phyloP scores from a whole-genome alignment of 2,797 vertebrate genomes.

The Ctenopoma kingsleyae region DNA sequence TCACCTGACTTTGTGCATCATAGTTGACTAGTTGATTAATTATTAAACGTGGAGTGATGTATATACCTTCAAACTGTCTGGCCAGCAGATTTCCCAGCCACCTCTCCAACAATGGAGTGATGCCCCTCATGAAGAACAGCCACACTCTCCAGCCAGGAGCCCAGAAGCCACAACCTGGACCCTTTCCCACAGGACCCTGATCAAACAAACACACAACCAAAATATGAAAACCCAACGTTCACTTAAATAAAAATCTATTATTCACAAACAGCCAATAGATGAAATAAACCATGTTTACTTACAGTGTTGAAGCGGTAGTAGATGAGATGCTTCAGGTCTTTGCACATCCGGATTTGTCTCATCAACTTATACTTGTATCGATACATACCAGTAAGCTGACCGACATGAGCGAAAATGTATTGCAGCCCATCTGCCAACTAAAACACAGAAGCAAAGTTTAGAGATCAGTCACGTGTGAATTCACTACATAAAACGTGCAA shows the following conservation, averaged over 20 bases:
- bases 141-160: constrained; percentile 98
- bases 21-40: neutral
- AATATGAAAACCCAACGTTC: neutral
- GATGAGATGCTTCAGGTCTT: constrained; percentile 99
- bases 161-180: constrained; percentile 99
- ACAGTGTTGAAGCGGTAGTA: constrained; percentile 99
- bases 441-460: constrained; percentile 11
- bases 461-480: neutral
- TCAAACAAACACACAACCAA: constrained; percentile 21
- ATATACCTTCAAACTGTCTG: constrained; percentile 96
- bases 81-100: constrained; percentile 99
- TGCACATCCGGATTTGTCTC: constrained; percentile 99
- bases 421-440: constrained; percentile 96
- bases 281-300: constrained; percentile 57
- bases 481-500: neutral
- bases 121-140: constrained; percentile 99
- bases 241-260: neutral
- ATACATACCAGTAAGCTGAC: constrained; percentile 99
- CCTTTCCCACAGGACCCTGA: constrained; percentile 98
- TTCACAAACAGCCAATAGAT: neutral
- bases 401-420: constrained; percentile 99
- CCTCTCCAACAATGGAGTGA: constrained; percentile 96
- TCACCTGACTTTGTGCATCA: neutral
- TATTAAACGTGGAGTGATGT: neutral
- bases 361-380: constrained; percentile 99